Conservation (phyloP, 2,888 invertebrate species). For the Latrodectus elegans region DNA sequence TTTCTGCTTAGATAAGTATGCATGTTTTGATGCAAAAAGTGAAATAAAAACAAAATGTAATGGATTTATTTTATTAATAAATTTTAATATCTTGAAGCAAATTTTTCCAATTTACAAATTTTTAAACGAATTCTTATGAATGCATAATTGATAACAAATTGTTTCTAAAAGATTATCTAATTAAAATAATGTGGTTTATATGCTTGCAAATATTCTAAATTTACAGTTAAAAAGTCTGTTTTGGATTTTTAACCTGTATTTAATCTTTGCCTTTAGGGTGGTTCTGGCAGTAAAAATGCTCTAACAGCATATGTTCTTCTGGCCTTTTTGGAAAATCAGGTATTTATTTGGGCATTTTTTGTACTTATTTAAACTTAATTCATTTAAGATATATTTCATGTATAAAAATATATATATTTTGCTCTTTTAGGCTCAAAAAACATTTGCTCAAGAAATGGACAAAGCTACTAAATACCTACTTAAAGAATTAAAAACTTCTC, state of each 20-base stretch:
- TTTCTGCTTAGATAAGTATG: too few species aligned
- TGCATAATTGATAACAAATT: too few species aligned
- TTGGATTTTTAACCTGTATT: too few species aligned
- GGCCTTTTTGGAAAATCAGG: slow-evolving; percentile 73
- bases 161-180: too few species aligned
- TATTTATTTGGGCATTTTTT: slow-evolving; percentile 1
- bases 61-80: too few species aligned
- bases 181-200: too few species aligned
- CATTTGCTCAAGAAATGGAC: slow-evolving; percentile 68
- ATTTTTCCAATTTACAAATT: too few species aligned
- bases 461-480: slow-evolving; percentile 87
- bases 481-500: slow-evolving; percentile 80
- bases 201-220: not conserved
- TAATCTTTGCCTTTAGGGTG: slow-evolving; percentile 65
- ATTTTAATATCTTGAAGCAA: too few species aligned
- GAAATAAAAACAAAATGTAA: too few species aligned
- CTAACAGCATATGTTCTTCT: slow-evolving; percentile 75
- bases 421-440: slow-evolving; percentile 70
- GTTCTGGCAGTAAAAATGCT: slow-evolving; percentile 73
- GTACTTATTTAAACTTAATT: not conserved
- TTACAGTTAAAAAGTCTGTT: not conserved
- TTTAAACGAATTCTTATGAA: too few species aligned
- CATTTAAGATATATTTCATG: too few species aligned
- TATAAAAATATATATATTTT: not conserved
- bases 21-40: too few species aligned